Conservation (phyloP, 1,140 invertebrate species). For the Scaptomyza hsui region DNA sequence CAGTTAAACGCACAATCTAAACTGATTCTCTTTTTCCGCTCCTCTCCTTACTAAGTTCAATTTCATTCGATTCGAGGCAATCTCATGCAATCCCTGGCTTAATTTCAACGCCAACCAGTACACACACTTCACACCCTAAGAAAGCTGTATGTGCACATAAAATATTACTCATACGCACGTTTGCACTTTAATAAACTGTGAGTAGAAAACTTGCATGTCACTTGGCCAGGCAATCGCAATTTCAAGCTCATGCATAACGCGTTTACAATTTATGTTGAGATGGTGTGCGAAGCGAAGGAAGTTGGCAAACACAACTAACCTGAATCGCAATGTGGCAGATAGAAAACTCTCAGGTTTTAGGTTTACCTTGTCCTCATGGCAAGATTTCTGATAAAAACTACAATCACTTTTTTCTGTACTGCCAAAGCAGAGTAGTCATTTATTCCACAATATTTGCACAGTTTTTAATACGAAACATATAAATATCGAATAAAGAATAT, state of each 20-base stretch:
- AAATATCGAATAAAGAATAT: constrained; percentile 9
- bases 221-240: constrained; percentile 35
- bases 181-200: constrained; percentile 44
- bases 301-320: constrained; percentile 11
- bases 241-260: constrained; percentile 33
- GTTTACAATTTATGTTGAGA: constrained; percentile 27
- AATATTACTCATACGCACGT: constrained; percentile 53
- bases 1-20: constrained; percentile 20
- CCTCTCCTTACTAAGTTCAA: not conserved
- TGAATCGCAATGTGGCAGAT: constrained; percentile 22
- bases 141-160: constrained; percentile 30
- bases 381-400: constrained; percentile 30
- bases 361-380: constrained; percentile 8
- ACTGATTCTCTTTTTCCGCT: not conserved
- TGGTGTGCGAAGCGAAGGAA: not conserved
- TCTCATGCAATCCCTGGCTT: constrained; percentile 23
- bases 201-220: constrained; percentile 38
- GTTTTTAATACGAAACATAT: constrained; percentile 21
- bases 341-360: constrained; percentile 10
- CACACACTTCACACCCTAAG: not conserved
- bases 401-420: constrained; percentile 7
- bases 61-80: constrained; percentile 18
- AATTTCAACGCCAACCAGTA: constrained; percentile 22
- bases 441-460: constrained; percentile 14
- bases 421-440: constrained; percentile 24